Conservation (phyloP, 2,113 vertebrate species). For the Leiothrix lutea region DNA sequence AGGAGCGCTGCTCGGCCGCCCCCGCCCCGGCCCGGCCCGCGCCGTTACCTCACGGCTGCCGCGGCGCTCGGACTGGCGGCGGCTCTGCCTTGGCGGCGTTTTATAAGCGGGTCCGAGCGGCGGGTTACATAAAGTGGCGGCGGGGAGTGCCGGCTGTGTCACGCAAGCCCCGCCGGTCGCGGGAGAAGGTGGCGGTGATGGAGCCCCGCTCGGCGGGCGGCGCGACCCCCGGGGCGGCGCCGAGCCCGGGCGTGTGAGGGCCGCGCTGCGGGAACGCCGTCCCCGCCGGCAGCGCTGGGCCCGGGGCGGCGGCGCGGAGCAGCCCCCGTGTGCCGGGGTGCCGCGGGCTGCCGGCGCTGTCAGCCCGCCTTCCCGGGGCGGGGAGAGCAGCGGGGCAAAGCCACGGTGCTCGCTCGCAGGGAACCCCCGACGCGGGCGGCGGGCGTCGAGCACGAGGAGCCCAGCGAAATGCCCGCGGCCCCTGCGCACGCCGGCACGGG, state of each 20-base stretch:
- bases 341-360: neutral
- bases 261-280: too few species aligned
- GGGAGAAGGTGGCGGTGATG: too few species aligned
- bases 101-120: slow-evolving; percentile 8
- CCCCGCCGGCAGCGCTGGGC: too few species aligned
- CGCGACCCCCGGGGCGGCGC: too few species aligned
- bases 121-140: too few species aligned
- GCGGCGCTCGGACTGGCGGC: neutral
- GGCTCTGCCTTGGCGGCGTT: neutral
- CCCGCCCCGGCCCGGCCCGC: neutral
- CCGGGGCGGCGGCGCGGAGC: too few species aligned
- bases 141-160: too few species aligned
- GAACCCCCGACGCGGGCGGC: neutral
- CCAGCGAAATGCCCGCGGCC: fast-evolving
- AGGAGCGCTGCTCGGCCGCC: neutral
- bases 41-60: neutral
- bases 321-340: neutral
- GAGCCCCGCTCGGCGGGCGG: too few species aligned
- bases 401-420: fast-evolving
- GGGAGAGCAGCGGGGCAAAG: neutral
- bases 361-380: neutral
- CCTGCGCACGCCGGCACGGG: neutral
- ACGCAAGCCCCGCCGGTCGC: too few species aligned
- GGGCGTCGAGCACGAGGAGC: neutral
- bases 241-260: too few species aligned